Evolutionary conservation across 2,797 vertebrate species (phyloP), one percentile per base, ranked within the genome.

Genomic region (Sebastes hubbsi): DNA sequence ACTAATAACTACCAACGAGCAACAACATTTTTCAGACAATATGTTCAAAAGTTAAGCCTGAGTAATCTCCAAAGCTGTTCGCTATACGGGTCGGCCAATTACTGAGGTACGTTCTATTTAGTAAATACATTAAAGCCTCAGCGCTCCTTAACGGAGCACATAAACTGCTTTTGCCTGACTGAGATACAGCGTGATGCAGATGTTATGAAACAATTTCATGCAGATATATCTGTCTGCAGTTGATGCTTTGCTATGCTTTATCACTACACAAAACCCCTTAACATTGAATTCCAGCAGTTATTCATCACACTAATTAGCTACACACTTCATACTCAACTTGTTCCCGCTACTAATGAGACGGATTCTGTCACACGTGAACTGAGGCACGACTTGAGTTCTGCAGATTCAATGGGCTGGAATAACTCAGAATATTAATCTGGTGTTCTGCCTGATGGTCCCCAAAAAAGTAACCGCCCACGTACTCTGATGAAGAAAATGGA

Each of bases 311-410:
- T 81, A 87, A 88, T 89, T 80, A 80, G 75, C 75, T 38, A 46
- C 73, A 83, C 70, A 75, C 59, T 78, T 27, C 59, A 61, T 63
- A 70, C 49, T 60, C 30, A 74, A 75, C 61, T 38, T 72, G 42
- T 63, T 70, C 32, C 25, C 30, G 49, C 54, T 36, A 8, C 82
- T 86, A 87, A 88, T 82, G 82, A 87, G 82, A 81, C n/a, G 4
- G 49, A 36, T 68, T 67, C 81, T 82, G 74, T 79, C 72, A 81
- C 75, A 81, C 8, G 4, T 63, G 49, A 83, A 84, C 71, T 60
- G 78, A 81, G 72, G 78, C n/a, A 10, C 60, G 76, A 72, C 82
- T 52, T 3, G 6, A 80, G 32, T 42, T 90, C 59, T 61, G 64
- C 73, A 52, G 49, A 77, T 65, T 74, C 66, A 78, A 7, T 75